phyloP scores from a whole-genome alignment of 2,797 vertebrate species.

The Diplodus puntazzo region DNA sequence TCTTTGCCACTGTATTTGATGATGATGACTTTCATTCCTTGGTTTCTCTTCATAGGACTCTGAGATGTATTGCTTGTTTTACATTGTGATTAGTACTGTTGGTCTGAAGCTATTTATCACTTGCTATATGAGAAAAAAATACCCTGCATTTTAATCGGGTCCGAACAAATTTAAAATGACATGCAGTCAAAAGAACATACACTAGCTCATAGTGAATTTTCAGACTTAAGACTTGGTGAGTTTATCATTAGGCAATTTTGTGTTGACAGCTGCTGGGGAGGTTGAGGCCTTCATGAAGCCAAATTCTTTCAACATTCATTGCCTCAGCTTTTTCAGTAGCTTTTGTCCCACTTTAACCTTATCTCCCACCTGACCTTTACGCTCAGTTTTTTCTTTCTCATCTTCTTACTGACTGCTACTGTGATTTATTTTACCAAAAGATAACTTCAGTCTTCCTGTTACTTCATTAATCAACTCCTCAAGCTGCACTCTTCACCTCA shows the following conservation, averaged over 20 bases:
- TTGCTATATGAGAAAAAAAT: neutral
- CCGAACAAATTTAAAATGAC: too few relatives aligned
- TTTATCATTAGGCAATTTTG: neutral
- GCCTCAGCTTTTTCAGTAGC: neutral
- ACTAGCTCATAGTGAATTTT: too few relatives aligned
- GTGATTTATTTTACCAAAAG: slow-evolving; percentile 13
- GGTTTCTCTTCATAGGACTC: slow-evolving; percentile 18
- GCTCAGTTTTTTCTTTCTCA: neutral
- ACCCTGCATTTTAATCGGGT: neutral
- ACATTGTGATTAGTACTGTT: slow-evolving; percentile 4
- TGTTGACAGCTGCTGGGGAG: neutral
- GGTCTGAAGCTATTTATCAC: slow-evolving; percentile 3
- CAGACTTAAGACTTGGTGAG: too few relatives aligned
- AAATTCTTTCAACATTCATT: neutral
- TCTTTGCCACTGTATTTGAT: slow-evolving; percentile 35
- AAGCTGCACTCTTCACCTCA: neutral
- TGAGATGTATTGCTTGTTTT: slow-evolving; percentile 4
- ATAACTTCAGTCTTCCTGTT: slow-evolving; percentile 2
- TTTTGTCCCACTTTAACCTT: neutral
- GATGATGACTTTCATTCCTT: slow-evolving; percentile 6
- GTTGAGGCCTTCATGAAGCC: neutral
- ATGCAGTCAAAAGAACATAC: too few relatives aligned
- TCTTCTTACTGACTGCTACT: slow-evolving; percentile 5
- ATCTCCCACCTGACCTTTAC: slow-evolving; percentile 1
- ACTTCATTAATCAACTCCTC: slow-evolving; percentile 27